Evolutionary conservation across 1,140 invertebrate genomes (phyloP).

Genomic region (Pectinophora gossypiella): DNA sequence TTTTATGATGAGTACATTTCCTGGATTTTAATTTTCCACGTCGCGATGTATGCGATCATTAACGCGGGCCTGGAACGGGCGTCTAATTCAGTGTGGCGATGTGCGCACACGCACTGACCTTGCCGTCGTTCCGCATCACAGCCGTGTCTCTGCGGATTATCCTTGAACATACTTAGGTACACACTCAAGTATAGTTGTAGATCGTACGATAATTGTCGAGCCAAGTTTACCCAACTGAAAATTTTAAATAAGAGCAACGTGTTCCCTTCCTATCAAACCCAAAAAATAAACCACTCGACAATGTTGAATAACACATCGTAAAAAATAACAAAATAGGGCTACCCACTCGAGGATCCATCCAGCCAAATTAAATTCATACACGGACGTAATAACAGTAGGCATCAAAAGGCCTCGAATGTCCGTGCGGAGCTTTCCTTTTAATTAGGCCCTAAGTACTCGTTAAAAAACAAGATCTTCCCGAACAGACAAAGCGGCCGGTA

Average conservation of each 20-base stretch:
- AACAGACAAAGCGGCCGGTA: slow-evolving; percentile 64
- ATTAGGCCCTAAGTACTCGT: slow-evolving; percentile 74
- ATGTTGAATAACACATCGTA: slow-evolving; percentile 29
- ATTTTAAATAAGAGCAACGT: not conserved
- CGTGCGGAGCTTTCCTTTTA: slow-evolving; percentile 72
- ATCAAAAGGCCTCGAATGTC: slow-evolving; percentile 72
- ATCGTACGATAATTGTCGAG: too few relatives aligned
- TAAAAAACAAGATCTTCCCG: slow-evolving; percentile 72
- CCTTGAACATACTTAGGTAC: too few relatives aligned
- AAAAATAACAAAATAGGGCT: slow-evolving; percentile 44
- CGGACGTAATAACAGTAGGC: slow-evolving; percentile 65
- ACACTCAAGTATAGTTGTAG: too few relatives aligned
- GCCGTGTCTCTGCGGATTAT: not conserved
- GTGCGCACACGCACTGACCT: slow-evolving; percentile 24
- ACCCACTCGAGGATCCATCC: slow-evolving; percentile 62
- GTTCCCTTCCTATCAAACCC: slow-evolving; percentile 8
- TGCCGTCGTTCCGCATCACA: not conserved
- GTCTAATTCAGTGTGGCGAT: slow-evolving; percentile 31
- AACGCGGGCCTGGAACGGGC: too few relatives aligned
- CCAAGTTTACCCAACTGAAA: too few relatives aligned
- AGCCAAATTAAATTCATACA: slow-evolving; percentile 71
- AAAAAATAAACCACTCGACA: slow-evolving; percentile 29
- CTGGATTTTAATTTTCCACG: not conserved
- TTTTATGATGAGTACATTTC: not conserved
- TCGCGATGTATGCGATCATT: too few relatives aligned